Conservation (phyloP, 2,888 invertebrate species). For the Drosophila ochracea region DNA sequence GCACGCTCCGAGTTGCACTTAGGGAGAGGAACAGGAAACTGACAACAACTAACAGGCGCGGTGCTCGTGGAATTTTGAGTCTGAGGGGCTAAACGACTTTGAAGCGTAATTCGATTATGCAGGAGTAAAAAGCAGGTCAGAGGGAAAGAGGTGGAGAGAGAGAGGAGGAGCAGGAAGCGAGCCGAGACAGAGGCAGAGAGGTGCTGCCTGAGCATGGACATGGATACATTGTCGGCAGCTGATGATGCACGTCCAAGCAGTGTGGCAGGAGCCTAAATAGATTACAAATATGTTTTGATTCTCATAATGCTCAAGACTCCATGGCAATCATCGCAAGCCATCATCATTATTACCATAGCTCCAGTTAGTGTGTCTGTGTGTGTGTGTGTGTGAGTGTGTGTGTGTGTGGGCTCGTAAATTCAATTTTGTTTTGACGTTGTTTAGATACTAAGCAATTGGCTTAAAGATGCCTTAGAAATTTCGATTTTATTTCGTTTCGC, state of each 20-base stretch:
- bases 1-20: constrained; percentile 47
- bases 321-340: not conserved
- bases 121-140: constrained; percentile 1
- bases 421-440: constrained; percentile 47
- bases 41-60: constrained; percentile 13
- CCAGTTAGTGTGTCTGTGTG: not conserved
- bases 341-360: not conserved
- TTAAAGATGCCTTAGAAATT: constrained; percentile 48
- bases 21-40: constrained; percentile 8
- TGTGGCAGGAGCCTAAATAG: constrained; percentile 57
- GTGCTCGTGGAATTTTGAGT: not conserved
- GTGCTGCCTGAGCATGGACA: not conserved
- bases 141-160: not conserved
- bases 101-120: constrained; percentile 56
- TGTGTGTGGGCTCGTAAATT: constrained; percentile 35
- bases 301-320: constrained; percentile 10
- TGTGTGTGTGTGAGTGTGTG: too few relatives aligned
- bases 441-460: constrained; percentile 16
- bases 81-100: constrained; percentile 29
- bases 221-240: constrained; percentile 24
- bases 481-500: constrained; percentile 29
- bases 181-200: not conserved
- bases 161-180: not conserved
- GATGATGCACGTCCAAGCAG: constrained; percentile 56
- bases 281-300: constrained; percentile 70